A percentile compares a stretch with the other conserved stretches of the same genome.
Evolutionary conservation across 2,888 invertebrate species (phyloP).

Genomic region (Leptopilina syphax): DNA sequence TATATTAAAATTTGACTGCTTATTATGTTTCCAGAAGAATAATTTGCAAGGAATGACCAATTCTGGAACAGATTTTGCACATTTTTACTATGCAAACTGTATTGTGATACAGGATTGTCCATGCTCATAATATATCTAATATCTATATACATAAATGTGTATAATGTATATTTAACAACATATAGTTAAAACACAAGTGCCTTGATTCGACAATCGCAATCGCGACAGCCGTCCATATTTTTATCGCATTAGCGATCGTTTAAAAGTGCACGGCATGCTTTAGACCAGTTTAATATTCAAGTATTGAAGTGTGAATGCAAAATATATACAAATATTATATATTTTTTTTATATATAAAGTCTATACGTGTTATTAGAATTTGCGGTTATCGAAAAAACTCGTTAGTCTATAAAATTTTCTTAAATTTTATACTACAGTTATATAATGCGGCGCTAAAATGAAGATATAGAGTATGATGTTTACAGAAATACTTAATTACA

Average conservation of each 20-base stretch:
- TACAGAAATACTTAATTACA: slow-evolving; percentile 63
- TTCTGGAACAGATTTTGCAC: not conserved
- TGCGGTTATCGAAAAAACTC: slow-evolving; percentile 66
- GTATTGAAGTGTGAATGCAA: slow-evolving; percentile 57
- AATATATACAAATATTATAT: slow-evolving; percentile 48
- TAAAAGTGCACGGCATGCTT: slow-evolving; percentile 64
- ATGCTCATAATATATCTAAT: slow-evolving; percentile 37
- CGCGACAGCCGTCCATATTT: slow-evolving; percentile 75
- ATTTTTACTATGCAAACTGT: not conserved
- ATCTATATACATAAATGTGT: slow-evolving; percentile 3
- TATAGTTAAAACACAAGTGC: slow-evolving; percentile 62
- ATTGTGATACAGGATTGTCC: slow-evolving; percentile 39
- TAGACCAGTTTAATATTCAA: slow-evolving; percentile 59
- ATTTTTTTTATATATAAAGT: slow-evolving; percentile 70
- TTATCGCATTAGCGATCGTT: slow-evolving; percentile 61
- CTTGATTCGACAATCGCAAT: slow-evolving; percentile 71
- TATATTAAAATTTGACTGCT: not conserved
- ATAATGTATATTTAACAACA: slow-evolving; percentile 26
- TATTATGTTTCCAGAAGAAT: not conserved
- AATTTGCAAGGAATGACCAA: not conserved
- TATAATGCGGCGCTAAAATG: slow-evolving; percentile 63
- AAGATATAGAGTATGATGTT: slow-evolving; percentile 63
- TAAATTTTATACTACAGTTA: slow-evolving; percentile 69
- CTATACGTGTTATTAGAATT: slow-evolving; percentile 72
- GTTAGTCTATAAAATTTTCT: slow-evolving; percentile 69